Base-by-base conservation (phyloP, 1,140 invertebrate genomes). In the Atta colombica region DNA sequence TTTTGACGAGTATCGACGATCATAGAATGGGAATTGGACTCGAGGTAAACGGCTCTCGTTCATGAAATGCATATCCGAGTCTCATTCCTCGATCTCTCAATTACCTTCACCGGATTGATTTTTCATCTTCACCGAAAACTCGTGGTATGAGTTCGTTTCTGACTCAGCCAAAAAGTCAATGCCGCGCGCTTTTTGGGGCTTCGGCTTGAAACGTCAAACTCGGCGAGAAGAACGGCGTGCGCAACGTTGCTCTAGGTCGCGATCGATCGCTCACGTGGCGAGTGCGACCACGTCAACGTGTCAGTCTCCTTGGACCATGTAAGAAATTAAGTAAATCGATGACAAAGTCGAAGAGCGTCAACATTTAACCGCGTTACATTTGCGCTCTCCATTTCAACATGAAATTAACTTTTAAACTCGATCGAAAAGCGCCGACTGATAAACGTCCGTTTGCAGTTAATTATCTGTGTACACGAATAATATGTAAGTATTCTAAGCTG, bases 221-320 rank as follows among this genome's bases (percentile, higher is more conserved):
- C 60, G 71, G 21, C 28, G 58, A 35, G 21, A 31, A 66, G 61
- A 51, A 66, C 45, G 31, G 39, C 61, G 72, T 66, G 75, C 77
- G 55, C 55, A 49, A 69, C 77, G 85, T 86, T 86, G 66, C 28
- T 77, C 66, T 86, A 86, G 85, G 85, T 86, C 77, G 65, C 77
- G 85, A 82, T 69, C 85, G 77, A 80, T 80, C 75, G 60, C 85
- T 86, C 85, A 86, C 85, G 85, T 86, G 85, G 85, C 75, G 49
- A 68, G 65, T 28, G 28, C 45, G 75, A 61, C 65, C 63, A 81
- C 31, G 77, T 71, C 85, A 61, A 49, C 65, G 61, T 35, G 66
- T 81, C 69, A 5, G 65, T 71, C 66, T 25, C 3, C 51, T 77
- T 16, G 65, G 31, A 58, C 80, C 35, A 55, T 49, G 77, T 53